Conservation (phyloP, 2,113 vertebrate genomes). For the Psephotus haematonotus region DNA sequence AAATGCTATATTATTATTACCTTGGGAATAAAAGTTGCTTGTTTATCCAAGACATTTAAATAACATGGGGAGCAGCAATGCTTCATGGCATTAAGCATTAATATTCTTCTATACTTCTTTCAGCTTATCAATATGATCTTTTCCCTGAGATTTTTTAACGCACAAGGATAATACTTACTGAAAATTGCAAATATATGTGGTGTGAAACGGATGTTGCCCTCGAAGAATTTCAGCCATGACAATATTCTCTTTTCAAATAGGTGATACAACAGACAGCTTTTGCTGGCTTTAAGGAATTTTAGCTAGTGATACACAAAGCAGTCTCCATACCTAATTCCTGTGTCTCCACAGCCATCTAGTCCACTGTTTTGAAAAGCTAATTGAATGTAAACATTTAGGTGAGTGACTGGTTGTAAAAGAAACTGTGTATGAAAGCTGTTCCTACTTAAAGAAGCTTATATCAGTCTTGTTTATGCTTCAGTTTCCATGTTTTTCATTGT, state of each 20-base stretch:
- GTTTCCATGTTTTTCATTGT: neutral
- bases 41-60: neutral
- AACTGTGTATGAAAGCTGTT: neutral
- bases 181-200: neutral
- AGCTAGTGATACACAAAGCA: neutral
- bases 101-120: neutral
- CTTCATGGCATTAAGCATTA: neutral
- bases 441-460: neutral
- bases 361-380: neutral
- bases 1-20: neutral
- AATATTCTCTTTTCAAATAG: neutral
- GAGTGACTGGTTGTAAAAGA: neutral
- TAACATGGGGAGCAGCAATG: neutral
- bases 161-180: neutral
- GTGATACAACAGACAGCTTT: neutral
- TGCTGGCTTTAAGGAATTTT: neutral
- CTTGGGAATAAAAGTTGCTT: neutral
- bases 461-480: neutral
- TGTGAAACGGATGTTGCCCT: neutral
- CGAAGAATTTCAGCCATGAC: neutral
- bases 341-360: neutral
- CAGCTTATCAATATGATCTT: neutral
- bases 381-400: constrained; percentile 33
- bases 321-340: neutral
- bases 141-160: neutral